Evolutionary conservation across 1,140 invertebrate species (phyloP), one percentile per base, ranked within the genome.

Genomic region (Dendrolimus kikuchii): DNA sequence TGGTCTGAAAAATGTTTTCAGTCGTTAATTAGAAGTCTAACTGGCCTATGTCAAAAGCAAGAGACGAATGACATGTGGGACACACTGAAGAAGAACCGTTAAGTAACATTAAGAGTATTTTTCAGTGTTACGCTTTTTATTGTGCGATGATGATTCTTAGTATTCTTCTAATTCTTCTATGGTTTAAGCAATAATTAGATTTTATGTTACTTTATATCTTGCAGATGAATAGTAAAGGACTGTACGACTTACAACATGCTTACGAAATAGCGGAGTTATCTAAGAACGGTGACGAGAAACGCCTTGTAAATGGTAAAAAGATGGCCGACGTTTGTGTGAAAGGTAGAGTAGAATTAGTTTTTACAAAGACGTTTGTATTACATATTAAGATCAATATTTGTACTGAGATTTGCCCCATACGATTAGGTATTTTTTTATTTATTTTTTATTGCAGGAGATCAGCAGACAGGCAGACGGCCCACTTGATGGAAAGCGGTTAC

Each of bases 251-350:
- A 10, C 61, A 71, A 4, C 64, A 70, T 42, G 62, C 46, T 7
- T 74, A 75, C 23, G 64, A 71, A 59, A 46, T 74, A 8, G 74
- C 74, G n/a, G 72, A 77, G 50, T 37, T 55, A 10, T 49, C 46
- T 6, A 71, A 71, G 44, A 66, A 75, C 38, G 79, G 79, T 5
- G 74, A 81, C 42, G 68, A 76, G 8, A 72, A 74, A 49, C 60
- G 77, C 42, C 42, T 80, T 8, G 60, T 60, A 39, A 82, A 81
- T 48, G 77, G 53, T 7, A 81, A 72, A 49, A 81, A 82, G 66
- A 43, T 85, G n/a, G 69, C 68, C 5, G 77, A 82, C 43, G 48
- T 78, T 48, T 82, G 79, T 52, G 59, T 55, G 0, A 71, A 72
- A 68, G 79, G 79, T 84, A 68, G 43, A 40, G 38, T 8, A 5